These are phyloP conservation scores for Teleiodes luculella DNA, from an alignment of 2,888 invertebrate species.

Conservation along the genomic window DNA sequence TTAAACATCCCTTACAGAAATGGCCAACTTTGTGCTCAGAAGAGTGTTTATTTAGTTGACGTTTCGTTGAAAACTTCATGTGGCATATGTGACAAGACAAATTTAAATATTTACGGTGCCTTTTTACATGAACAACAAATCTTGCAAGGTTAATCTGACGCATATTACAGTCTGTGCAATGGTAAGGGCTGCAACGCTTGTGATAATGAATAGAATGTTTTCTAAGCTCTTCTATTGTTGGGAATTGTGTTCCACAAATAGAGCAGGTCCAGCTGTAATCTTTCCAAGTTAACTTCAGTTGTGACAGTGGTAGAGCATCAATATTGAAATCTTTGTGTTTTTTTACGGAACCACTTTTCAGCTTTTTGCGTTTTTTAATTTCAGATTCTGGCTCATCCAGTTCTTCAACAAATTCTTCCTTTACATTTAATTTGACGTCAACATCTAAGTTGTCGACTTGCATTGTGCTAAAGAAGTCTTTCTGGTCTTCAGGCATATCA, in stretches of 20 bases:
- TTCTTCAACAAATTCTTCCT: too few species aligned
- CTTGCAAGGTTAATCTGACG: slow-evolving; percentile 45
- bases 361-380: slow-evolving; percentile 14
- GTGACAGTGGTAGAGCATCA: slow-evolving; percentile 39
- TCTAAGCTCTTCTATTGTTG: slow-evolving; percentile 57
- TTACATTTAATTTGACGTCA: too few species aligned
- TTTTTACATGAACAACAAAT: slow-evolving; percentile 73
- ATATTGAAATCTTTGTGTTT: slow-evolving; percentile 17
- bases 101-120: slow-evolving; percentile 79
- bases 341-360: slow-evolving; percentile 17
- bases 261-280: slow-evolving; percentile 56
- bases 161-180: slow-evolving; percentile 80
- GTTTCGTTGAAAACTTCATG: slow-evolving; percentile 33
- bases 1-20: slow-evolving; percentile 52
- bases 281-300: slow-evolving; percentile 51
- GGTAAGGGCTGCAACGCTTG: slow-evolving; percentile 78
- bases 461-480: slow-evolving; percentile 19
- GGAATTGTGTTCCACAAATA: slow-evolving; percentile 50
- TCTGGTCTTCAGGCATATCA: background rate
- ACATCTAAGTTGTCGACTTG: background rate
- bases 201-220: slow-evolving; percentile 80
- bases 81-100: slow-evolving; percentile 57
- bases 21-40: slow-evolving; percentile 33
- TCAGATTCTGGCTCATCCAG: background rate
- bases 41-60: slow-evolving; percentile 35